Percentiles rank a stretch among this genome's conserved stretches.
Evolutionary conservation across 2,888 invertebrate species (phyloP).

Genomic region (Cosmopolites sordidus): DNA sequence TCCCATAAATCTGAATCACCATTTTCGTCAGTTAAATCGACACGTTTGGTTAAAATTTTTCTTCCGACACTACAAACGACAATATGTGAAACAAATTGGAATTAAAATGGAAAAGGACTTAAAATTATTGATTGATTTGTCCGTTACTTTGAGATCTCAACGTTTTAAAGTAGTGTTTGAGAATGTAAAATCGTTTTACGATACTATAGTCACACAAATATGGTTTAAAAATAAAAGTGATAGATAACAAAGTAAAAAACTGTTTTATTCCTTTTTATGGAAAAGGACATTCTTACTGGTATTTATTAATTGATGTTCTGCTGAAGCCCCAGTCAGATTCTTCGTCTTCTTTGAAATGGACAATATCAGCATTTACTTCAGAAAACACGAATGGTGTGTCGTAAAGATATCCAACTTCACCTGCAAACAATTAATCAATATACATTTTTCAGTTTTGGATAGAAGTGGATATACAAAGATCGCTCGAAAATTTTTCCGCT

Average conservation of each 20-base stretch:
- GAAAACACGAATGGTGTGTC: constrained; percentile 73
- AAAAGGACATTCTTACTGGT: constrained; percentile 54
- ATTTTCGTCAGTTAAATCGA: constrained; percentile 65
- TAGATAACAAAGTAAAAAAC: too few relatives aligned
- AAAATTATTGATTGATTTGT: too few relatives aligned
- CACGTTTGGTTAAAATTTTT: constrained; percentile 69
- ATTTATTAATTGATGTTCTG: constrained; percentile 67
- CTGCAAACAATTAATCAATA: constrained; percentile 4
- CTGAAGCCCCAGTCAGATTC: constrained; percentile 60
- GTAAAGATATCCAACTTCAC: constrained; percentile 60
- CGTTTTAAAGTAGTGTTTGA: too few relatives aligned
- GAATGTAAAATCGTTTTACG: too few relatives aligned
- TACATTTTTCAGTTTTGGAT: neutral
- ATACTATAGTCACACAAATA: too few relatives aligned
- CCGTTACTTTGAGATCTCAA: too few relatives aligned
- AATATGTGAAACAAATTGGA: too few relatives aligned
- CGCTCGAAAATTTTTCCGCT: too few relatives aligned
- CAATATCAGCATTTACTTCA: constrained; percentile 73
- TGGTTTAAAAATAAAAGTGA: too few relatives aligned
- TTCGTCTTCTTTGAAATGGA: constrained; percentile 71
- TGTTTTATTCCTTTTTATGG: too few relatives aligned
- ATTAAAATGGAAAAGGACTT: too few relatives aligned
- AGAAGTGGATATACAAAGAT: too few relatives aligned
- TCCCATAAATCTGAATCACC: constrained; percentile 70
- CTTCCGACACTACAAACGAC: constrained; percentile 67